Percentiles rank a stretch among this genome's conserved stretches.
Conservation (phyloP, 2,113 vertebrate species). For the Clupea harengus region DNA sequence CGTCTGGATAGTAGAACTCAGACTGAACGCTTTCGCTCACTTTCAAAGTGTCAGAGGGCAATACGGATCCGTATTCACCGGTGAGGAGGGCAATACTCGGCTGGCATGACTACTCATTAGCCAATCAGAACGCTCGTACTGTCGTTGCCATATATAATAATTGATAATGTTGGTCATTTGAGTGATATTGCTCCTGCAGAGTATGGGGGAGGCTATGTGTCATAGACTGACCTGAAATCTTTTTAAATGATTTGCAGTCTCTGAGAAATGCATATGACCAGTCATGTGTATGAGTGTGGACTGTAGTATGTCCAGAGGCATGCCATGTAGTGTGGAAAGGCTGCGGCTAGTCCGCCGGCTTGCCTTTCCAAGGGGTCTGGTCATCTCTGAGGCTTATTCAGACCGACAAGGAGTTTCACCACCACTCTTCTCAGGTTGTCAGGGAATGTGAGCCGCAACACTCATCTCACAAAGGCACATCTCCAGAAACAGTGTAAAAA, state of each 20-base stretch:
- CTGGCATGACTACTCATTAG: no score
- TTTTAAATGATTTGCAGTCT: background rate
- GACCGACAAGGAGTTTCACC: background rate
- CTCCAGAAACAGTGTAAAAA: background rate
- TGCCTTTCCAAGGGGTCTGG: background rate
- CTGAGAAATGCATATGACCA: background rate
- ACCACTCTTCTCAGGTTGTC: background rate
- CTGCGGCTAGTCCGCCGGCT: background rate
- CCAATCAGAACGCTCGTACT: no score
- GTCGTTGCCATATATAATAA: background rate
- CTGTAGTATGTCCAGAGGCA: background rate
- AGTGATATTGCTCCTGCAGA: background rate
- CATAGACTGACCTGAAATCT: background rate
- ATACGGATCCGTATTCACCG: no score
- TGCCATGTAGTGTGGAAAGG: background rate
- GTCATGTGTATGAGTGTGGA: background rate
- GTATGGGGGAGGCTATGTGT: background rate
- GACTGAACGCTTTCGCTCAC: no score
- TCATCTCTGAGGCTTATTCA: background rate
- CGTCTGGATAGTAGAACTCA: no score
- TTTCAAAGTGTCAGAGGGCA: no score
- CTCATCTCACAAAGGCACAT: background rate
- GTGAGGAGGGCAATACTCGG: no score
- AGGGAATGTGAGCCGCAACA: background rate
- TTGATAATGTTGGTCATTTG: background rate